Conservation (phyloP, 1,140 invertebrate species). For the Temnothorax curvispinosus region DNA sequence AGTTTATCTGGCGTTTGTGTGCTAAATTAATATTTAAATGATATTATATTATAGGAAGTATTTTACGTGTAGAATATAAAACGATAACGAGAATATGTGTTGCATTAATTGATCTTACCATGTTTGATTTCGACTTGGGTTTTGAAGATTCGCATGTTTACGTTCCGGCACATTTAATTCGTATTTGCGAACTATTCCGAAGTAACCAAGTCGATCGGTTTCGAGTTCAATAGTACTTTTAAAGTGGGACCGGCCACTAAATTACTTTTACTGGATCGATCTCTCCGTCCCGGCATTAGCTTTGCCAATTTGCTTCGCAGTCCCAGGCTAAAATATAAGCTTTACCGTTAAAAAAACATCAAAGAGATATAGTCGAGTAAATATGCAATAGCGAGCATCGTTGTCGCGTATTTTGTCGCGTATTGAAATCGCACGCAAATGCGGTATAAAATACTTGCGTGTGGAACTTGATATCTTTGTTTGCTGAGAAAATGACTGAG, state of each 20-base stretch:
- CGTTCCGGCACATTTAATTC: neutral
- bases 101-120: neutral
- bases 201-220: slow-evolving; percentile 44
- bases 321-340: slow-evolving; percentile 21
- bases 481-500: slow-evolving; percentile 34
- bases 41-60: neutral
- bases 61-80: neutral
- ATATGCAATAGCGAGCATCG: no score
- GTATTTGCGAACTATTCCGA: slow-evolving; percentile 34
- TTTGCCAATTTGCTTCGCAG: slow-evolving; percentile 45
- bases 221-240: slow-evolving; percentile 36
- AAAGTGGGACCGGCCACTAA: slow-evolving; percentile 18
- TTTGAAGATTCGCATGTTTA: slow-evolving; percentile 10
- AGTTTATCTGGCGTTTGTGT: neutral
- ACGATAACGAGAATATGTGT: neutral
- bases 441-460: slow-evolving; percentile 5
- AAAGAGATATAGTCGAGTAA: neutral
- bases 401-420: no score
- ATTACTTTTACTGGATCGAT: slow-evolving; percentile 51
- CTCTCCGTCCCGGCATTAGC: slow-evolving; percentile 8
- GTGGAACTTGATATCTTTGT: slow-evolving; percentile 24
- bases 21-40: slow-evolving; percentile 18
- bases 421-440: slow-evolving; percentile 20
- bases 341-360: slow-evolving; percentile 35
- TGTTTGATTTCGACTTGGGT: neutral